Evolutionary conservation across 1,140 invertebrate species (phyloP).

Genomic region (Coptotermes formosanus): DNA sequence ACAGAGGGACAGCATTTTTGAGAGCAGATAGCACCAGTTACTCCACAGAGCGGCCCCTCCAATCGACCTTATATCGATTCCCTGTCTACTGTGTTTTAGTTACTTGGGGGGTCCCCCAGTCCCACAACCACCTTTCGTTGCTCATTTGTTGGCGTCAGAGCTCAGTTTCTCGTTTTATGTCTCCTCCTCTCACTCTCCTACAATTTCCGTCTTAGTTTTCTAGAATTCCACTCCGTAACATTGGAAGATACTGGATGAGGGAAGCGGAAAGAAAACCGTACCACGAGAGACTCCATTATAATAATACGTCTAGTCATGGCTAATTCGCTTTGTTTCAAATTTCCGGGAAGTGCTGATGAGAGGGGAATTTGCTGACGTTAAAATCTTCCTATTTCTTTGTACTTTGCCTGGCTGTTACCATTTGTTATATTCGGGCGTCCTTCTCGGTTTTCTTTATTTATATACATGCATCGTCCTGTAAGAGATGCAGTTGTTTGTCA

Average conservation of each 20-base stretch:
- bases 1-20: background rate
- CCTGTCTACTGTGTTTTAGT: background rate
- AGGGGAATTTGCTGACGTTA: background rate
- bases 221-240: background rate
- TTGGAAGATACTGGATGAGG: background rate
- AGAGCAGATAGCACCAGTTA: no score
- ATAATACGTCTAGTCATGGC: conserved; percentile 21
- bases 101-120: background rate
- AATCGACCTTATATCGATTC: background rate
- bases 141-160: conserved; percentile 14
- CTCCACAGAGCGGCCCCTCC: background rate
- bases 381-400: background rate
- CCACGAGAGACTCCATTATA: background rate
- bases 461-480: background rate
- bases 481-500: background rate
- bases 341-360: conserved; percentile 26
- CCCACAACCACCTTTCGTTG: background rate
- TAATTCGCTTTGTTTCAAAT: conserved; percentile 27
- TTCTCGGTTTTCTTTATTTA: background rate
- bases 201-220: conserved; percentile 26
- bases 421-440: background rate
- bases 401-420: background rate
- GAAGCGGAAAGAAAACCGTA: background rate
- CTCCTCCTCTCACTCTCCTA: background rate
- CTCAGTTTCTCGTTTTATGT: background rate